phyloP scores from a whole-genome alignment of 2,797 vertebrate species.

The Scolopax rusticola region DNA sequence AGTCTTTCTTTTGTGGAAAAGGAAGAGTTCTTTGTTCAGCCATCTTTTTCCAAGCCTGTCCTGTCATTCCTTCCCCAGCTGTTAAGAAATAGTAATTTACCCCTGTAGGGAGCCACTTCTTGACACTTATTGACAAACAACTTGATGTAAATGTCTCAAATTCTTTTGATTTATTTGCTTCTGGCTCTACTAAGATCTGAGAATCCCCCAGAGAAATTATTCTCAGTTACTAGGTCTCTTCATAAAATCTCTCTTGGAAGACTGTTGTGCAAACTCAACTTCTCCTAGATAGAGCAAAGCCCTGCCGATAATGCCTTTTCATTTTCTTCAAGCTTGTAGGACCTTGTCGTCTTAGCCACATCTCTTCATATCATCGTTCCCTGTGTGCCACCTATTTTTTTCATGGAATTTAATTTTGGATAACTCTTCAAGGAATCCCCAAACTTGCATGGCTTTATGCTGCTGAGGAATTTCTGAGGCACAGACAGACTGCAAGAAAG shows the following conservation, averaged over 20 bases:
- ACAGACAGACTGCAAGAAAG: neutral
- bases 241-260: neutral
- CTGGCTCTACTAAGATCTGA: neutral
- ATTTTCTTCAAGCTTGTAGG: neutral
- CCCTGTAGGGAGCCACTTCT: conserved; percentile 30
- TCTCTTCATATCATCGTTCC: neutral
- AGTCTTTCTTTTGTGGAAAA: neutral
- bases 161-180: conserved; percentile 29
- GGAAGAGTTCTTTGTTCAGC: neutral
- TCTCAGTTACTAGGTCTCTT: neutral
- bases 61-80: conserved; percentile 8
- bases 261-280: neutral
- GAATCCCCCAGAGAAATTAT: neutral
- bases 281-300: neutral
- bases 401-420: neutral
- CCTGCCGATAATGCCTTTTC: neutral
- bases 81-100: conserved; percentile 26
- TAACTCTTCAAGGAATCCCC: neutral
- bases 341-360: neutral
- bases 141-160: conserved; percentile 38
- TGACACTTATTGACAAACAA: conserved; percentile 37
- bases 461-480: neutral
- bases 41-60: neutral
- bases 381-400: neutral
- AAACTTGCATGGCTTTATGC: neutral